Evolutionary conservation across 92 coral and sea anemone genomes (phyloP), one percentile per base, ranked within the genome.

Genomic region (Heliopora coerulea): DNA sequence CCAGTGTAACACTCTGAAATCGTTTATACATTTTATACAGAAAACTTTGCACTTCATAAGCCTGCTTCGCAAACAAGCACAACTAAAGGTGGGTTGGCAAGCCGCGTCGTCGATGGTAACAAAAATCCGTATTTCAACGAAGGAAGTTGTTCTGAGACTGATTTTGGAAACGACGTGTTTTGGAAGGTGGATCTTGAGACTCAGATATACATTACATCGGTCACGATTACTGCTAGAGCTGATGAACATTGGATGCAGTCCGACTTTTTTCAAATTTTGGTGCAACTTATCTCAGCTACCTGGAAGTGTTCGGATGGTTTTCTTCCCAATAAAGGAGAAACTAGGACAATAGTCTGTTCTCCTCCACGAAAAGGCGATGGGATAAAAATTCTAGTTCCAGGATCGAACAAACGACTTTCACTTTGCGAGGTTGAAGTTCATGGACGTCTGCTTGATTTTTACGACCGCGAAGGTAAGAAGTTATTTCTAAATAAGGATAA

Each of bases 391-490:
- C 1, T n/a, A 1, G 39, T 67, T 11, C 32, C 30, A 10, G 57
- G 59, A 46, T 0, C n/a, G 10, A 40, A 21, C 26, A 67, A 2
- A 44, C 29, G 25, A 25, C 74, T 67, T 20, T 44, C 74, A 26
- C 74, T 67, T 24, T 67, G 74, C n/a, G 74, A 67, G 26, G 59
- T 67, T 17, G 74, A 67, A 34, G 74, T 67, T 11, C 41, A 67
- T 19, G 74, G 74, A 26, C 24, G 54, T 12, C 74, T 34, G 19
- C 32, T 41, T 8, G 35, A 49, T 27, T 67, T 67, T 46, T 49
- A 67, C 42, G 59, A 44, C n/a, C 26, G 46, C 23, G 59, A 27
- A 67, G 74, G 74, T 67, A 67, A 50, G 6, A 50, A 17, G n/a
- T 50, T n/a, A 50, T 50, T 50, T 5, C 58, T 17, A n/a, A n/a